Evolutionary conservation across 2,113 vertebrate species (phyloP).

Genomic region (Synodontis membranacea): DNA sequence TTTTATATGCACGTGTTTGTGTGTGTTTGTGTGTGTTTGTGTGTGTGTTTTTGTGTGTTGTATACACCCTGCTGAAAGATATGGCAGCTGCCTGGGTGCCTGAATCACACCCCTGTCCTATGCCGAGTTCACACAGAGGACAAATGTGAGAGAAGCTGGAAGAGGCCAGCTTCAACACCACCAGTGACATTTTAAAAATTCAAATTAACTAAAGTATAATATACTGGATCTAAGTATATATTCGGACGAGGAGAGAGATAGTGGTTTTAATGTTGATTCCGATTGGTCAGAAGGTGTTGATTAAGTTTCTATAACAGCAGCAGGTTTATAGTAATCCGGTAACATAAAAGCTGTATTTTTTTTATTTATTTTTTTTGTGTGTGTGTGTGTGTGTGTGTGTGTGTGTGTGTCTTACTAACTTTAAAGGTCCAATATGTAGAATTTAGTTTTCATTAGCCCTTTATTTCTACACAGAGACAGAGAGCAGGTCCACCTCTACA

Average conservation of each 20-base stretch:
- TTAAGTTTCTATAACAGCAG: not conserved
- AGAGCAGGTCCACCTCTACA: no score
- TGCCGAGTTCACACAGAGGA: constrained; percentile 49
- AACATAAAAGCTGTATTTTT: no score
- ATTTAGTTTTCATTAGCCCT: no score
- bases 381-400: no score
- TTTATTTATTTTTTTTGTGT: no score
- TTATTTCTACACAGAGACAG: no score
- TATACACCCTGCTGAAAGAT: constrained; percentile 46
- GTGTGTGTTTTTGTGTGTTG: constrained; percentile 36
- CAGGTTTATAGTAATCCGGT: no score
- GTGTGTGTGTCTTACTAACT: no score
- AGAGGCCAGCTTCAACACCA: not conserved
- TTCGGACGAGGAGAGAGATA: no score
- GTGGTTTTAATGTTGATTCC: no score
- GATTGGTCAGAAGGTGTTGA: not conserved
- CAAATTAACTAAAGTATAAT: not conserved
- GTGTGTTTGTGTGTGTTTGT: constrained; percentile 24
- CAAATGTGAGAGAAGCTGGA: constrained; percentile 28
- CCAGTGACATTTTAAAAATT: not conserved
- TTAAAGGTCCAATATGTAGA: no score
- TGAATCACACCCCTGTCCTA: constrained; percentile 39
- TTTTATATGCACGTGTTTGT: no score
- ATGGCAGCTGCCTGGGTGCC: constrained; percentile 49
- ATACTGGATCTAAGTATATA: not conserved